A percentile compares a stretch with the other conserved stretches of the same genome.
These are phyloP conservation scores for Peromyscus maniculatus DNA, from an alignment of 2,113 vertebrate species.

Conservation along the genomic window DNA sequence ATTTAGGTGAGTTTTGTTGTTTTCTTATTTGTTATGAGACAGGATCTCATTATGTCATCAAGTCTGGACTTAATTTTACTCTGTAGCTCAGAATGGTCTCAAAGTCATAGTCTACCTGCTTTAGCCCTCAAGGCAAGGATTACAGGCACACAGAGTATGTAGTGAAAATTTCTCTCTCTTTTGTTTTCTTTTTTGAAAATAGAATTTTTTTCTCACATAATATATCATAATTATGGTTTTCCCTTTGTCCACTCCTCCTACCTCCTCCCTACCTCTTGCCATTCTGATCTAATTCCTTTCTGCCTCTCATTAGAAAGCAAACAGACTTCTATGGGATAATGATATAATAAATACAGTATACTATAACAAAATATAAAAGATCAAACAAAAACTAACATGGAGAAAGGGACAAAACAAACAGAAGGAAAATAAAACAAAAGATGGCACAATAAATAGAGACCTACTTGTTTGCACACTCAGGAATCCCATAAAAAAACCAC, in stretches of 20 bases:
- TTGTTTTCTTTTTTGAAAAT: not conserved
- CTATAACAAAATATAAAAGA: not conserved
- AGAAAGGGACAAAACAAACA: not conserved
- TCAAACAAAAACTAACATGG: not conserved
- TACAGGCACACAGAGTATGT: not conserved
- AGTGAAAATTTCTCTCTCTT: not conserved
- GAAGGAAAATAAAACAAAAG: too few relatives aligned
- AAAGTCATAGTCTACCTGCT: not conserved
- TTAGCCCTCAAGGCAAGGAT: not conserved
- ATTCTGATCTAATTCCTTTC: not conserved
- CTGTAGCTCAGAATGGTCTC: not conserved
- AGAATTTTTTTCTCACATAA: not conserved
- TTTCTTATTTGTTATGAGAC: not conserved
- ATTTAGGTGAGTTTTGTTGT: not conserved
- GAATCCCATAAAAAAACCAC: not conserved
- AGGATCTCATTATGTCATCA: not conserved
- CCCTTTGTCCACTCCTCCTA: not conserved
- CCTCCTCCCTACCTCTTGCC: not conserved
- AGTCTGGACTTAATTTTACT: not conserved
- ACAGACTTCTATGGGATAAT: too few relatives aligned
- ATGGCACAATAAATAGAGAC: not conserved
- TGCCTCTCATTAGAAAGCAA: not conserved
- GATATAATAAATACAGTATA: not conserved
- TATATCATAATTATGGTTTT: not conserved
- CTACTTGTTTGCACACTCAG: not conserved